Evolutionary conservation across 1,140 invertebrate genomes (phyloP).

Genomic region (Eulimnadia texana): DNA sequence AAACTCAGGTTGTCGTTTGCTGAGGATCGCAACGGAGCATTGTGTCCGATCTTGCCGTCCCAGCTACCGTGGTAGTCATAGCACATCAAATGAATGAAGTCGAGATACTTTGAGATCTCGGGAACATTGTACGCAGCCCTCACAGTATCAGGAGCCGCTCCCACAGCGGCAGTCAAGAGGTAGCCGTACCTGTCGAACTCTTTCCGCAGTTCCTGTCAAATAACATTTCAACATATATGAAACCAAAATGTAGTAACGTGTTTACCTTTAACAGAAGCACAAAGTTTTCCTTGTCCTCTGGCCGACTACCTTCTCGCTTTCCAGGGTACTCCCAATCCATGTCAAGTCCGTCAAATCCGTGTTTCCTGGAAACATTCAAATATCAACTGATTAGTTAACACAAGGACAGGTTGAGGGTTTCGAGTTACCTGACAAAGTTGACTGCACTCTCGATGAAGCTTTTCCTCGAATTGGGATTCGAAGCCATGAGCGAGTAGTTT

Average conservation of each 20-base stretch:
- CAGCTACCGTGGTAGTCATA: slow-evolving; percentile 81
- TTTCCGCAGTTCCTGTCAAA: slow-evolving; percentile 12
- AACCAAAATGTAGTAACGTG: background rate
- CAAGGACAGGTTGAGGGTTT: background rate
- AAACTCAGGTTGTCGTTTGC: slow-evolving; percentile 35
- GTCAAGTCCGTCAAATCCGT: slow-evolving; percentile 68
- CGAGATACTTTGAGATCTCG: slow-evolving; percentile 51
- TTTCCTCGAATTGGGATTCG: slow-evolving; percentile 35
- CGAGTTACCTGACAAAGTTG: slow-evolving; percentile 40
- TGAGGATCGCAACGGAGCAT: slow-evolving; percentile 41
- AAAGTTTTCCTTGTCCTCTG: slow-evolving; percentile 61
- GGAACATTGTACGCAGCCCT: slow-evolving; percentile 58
- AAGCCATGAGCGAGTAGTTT: slow-evolving; percentile 61
- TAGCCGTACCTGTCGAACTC: slow-evolving; percentile 25
- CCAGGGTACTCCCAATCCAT: slow-evolving; percentile 66
- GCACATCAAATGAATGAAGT: slow-evolving; percentile 75
- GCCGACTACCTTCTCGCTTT: slow-evolving; percentile 45
- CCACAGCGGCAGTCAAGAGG: slow-evolving; percentile 59
- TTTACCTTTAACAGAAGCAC: slow-evolving; percentile 50
- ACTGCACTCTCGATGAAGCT: slow-evolving; percentile 48
- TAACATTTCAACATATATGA: background rate
- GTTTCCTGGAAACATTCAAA: slow-evolving; percentile 39
- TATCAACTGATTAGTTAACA: slow-evolving; percentile 26
- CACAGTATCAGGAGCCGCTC: slow-evolving; percentile 51
- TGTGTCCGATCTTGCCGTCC: slow-evolving; percentile 57